These are phyloP conservation scores for Seriola aureovittata DNA, from an alignment of 2,113 vertebrate genomes.

Conservation along the genomic window DNA sequence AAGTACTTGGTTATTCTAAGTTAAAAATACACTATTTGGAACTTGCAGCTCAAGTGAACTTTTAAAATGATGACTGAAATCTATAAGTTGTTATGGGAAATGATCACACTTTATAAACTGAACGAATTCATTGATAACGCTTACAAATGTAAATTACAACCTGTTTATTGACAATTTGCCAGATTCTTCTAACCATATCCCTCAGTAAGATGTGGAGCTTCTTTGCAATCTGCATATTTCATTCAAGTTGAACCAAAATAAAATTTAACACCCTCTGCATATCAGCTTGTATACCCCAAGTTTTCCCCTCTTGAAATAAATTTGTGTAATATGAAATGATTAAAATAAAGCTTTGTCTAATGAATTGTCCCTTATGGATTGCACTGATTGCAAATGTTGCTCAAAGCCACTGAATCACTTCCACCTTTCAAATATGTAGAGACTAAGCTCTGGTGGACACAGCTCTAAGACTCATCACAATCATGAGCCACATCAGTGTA, in stretches of 20 bases:
- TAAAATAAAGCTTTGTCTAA: neutral
- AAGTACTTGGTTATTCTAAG: too few relatives aligned
- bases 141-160: neutral
- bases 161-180: neutral
- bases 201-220: neutral
- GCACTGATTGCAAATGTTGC: neutral
- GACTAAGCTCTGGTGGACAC: neutral
- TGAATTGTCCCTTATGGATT: conserved; percentile 5
- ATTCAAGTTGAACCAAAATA: conserved; percentile 1
- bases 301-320: neutral
- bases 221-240: neutral
- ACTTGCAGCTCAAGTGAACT: neutral
- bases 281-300: neutral
- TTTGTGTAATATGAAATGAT: neutral
- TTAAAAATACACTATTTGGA: neutral
- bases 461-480: neutral
- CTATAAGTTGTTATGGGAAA: neutral
- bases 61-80: neutral
- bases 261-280: neutral
- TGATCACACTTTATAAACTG: neutral
- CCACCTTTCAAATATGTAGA: neutral
- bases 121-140: neutral
- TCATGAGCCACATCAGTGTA: conserved; percentile 14
- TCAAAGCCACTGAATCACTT: neutral
- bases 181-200: neutral